phyloP scores from a whole-genome alignment of 2,888 invertebrate genomes.

The Drosophila helvetica region DNA sequence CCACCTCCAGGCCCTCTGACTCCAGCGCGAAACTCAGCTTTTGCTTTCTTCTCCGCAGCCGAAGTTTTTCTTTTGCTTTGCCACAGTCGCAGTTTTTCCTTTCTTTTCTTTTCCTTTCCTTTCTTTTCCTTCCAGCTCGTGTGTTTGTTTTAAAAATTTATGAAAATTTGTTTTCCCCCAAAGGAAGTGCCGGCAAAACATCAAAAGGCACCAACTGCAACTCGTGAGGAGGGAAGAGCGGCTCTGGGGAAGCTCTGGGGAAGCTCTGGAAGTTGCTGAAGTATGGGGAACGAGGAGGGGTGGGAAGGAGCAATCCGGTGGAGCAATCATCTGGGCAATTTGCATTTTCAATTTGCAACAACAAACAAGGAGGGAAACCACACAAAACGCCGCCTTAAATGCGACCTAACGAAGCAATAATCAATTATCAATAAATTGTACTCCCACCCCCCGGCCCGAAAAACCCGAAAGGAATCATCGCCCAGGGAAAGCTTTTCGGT shows the following conservation, averaged over 20 bases:
- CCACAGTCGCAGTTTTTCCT: constrained; percentile 5
- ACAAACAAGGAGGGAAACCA: constrained; percentile 61
- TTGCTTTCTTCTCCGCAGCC: constrained; percentile 31
- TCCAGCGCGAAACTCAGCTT: constrained; percentile 24
- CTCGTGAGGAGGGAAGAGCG: constrained; percentile 28
- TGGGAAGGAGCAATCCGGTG: constrained; percentile 18
- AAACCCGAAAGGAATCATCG: constrained; percentile 4
- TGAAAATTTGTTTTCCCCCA: constrained; percentile 76
- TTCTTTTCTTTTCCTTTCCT: constrained; percentile 15
- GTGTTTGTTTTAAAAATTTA: constrained; percentile 79
- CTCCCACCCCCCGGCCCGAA: background rate
- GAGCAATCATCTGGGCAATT: constrained; percentile 72
- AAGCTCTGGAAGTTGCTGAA: constrained; percentile 7
- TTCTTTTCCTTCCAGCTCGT: constrained; percentile 32
- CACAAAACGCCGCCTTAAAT: constrained; percentile 53
- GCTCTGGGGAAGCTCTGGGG: background rate
- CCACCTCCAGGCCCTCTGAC: constrained; percentile 18
- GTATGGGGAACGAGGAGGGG: background rate
- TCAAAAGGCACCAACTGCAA: constrained; percentile 49
- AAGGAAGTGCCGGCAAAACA: constrained; percentile 52
- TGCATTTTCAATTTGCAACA: constrained; percentile 80
- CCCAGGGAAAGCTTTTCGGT: constrained; percentile 39
- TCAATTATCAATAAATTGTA: constrained; percentile 81
- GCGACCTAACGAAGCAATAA: constrained; percentile 79
- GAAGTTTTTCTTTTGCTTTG: constrained; percentile 6